Base-by-base conservation (phyloP, 2,888 invertebrate species). In the Cephonodes hylas region DNA sequence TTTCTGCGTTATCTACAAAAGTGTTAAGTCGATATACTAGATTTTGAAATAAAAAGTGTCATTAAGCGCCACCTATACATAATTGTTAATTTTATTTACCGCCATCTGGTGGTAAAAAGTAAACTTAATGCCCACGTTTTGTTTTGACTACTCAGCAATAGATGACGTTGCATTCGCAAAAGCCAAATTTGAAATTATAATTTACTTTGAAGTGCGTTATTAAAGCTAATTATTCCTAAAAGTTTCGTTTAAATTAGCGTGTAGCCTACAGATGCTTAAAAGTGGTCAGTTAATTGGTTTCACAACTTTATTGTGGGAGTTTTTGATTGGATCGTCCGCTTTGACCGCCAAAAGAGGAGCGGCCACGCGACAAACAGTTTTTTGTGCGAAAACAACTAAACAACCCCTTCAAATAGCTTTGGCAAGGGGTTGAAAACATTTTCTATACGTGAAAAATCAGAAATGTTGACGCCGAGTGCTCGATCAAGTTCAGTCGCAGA, bases 401-500 rank as follows among this genome's bases (percentile, higher is more conserved):
- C 25, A 42, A 44, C 61, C 42, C 57, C 42, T 53, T 25, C 42
- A 25, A 34, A 60, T 34, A 48, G 59, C 59, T 48, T 53, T 60
- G 61, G 64, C 62, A 64, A 73, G 70, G 74, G 75, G 71, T 72
- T 69, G 66, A 64, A 68, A 68, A 25, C 59, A 48, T 60, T 60
- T 60, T 60, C 60, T 48, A 48, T 60, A 60, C 48, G 60, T 60
- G 60, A 46, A 60, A 53, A 60, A 60, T 48, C 64, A 60, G 48
- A 60, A 60, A 38, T 48, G 48, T 60, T 20, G 73, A 63, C 66
- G 66, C 73, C 65, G 63, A 71, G 75, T 76, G 67, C 84, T 86
- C 85, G 64, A 81, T 87, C 86, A 85, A 77, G 69, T 74, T 84
- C 86, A 84, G 70, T 75, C 72, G 76, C 84, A 80, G 74, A 63